Evolutionary conservation across 2,888 invertebrate genomes (phyloP), one percentile per base, ranked within the genome.

Genomic region (Rugalucina vietnamica): DNA sequence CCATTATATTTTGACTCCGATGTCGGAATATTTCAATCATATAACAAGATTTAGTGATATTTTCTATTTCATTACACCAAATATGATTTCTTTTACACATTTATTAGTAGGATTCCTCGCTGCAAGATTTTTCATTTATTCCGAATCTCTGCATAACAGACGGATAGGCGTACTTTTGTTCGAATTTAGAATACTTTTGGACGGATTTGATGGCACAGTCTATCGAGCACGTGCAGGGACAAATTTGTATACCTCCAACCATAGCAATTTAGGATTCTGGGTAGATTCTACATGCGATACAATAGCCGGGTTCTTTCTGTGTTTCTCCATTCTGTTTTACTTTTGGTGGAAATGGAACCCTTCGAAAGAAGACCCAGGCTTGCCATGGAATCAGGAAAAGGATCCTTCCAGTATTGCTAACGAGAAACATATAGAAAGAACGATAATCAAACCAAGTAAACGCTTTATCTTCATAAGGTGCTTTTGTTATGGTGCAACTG

Each of bases 131-230:
- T 96, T 97, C 76, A 95, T 98, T 69, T 96, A 97, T 1, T 97
- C 97, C 76, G 97, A 97, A 91, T 97, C 96, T 90, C 94, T 98
- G 24, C 96, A 96, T 1, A 96, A 96, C 34, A 96, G 98, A 37
- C 96, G 98, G 32, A 88, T 97, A 0, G 98, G 97, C 0, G 97
- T 98, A 0, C 94, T 97, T 1, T 93, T 98, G 29, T 98, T 97
- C 93, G 97, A 97, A 95, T 94, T 98, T 54, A 96, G 98, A 89
- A 97, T 97, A 88, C 97, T 97, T 95, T 94, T 98, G 76, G 98
- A 98, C 92, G 97, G 97, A 92, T 95, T 98, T 85, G 98, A 98
- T 92, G 98, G 98, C 0, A 97, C 97, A 92, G 97, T 98, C 1
- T 98, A 98, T 0, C 96, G 98, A 83, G 96, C 96, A 36, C 96